Evolutionary conservation across 2,113 vertebrate genomes (phyloP).

Genomic region (Ctenomys sociabilis): DNA sequence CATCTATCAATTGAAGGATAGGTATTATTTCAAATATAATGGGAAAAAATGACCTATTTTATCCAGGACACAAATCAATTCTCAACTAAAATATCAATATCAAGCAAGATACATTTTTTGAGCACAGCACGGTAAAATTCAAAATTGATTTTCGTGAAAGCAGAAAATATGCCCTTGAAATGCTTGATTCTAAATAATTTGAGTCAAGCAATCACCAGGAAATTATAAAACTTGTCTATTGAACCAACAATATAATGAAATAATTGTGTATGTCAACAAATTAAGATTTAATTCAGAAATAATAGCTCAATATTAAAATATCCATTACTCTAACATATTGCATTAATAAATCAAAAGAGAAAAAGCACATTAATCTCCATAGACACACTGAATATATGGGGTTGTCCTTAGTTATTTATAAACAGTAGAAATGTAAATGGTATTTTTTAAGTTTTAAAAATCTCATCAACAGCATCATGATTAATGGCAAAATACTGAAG

Average conservation of each 20-base stretch:
- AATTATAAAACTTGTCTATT: conserved; percentile 51
- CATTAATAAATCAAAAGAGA: conserved; percentile 59
- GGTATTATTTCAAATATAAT: conserved; percentile 10
- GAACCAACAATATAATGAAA: conserved; percentile 57
- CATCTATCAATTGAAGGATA: neutral
- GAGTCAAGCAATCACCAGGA: conserved; percentile 57
- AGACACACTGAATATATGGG: conserved; percentile 2
- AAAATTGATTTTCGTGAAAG: conserved; percentile 51
- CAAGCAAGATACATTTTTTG: conserved; percentile 4
- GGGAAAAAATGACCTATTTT: neutral
- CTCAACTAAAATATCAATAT: conserved; percentile 57
- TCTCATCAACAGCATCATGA: neutral
- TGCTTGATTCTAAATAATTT: conserved; percentile 67
- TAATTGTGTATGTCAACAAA: conserved; percentile 50
- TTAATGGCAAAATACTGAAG: conserved; percentile 43
- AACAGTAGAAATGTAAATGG: neutral
- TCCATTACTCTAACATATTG: conserved; percentile 58
- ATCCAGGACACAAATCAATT: conserved; percentile 32
- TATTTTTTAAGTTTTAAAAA: conserved; percentile 35
- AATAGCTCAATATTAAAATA: conserved; percentile 46
- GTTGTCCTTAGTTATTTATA: neutral
- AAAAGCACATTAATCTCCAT: conserved; percentile 15
- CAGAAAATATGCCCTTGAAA: conserved; percentile 56
- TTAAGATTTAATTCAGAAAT: conserved; percentile 68
- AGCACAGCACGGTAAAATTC: conserved; percentile 11